Evolutionary conservation across 2,888 invertebrate species (phyloP).

Genomic region (Lepidochitona cinerea): DNA sequence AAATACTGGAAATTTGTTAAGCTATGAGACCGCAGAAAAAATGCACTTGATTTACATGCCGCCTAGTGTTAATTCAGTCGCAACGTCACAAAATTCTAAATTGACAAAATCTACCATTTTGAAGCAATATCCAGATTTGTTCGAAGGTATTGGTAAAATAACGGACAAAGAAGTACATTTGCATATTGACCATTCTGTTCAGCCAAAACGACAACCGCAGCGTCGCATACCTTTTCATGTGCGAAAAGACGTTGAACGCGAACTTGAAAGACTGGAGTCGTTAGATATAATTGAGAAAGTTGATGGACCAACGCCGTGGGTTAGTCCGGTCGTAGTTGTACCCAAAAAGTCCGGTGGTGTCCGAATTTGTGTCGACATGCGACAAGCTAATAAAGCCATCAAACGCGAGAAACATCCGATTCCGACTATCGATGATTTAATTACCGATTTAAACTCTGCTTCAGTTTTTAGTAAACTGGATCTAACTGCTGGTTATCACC

Average conservation of each 20-base stretch:
- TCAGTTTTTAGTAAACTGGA: conserved; percentile 41
- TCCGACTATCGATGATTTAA: conserved; percentile 41
- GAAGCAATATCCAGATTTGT: background rate
- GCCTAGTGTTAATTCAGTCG: too few species aligned
- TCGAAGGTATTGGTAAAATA: conserved; percentile 22
- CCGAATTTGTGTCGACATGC: conserved; percentile 47
- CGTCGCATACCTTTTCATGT: conserved; percentile 28
- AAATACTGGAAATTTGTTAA: background rate
- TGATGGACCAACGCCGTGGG: conserved; percentile 34
- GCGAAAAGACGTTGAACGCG: conserved; percentile 19
- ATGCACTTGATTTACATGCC: background rate
- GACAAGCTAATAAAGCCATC: conserved; percentile 40
- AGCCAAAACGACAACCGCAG: conserved; percentile 22
- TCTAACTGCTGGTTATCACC: conserved; percentile 38
- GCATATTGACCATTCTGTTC: conserved; percentile 23
- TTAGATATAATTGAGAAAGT: conserved; percentile 32
- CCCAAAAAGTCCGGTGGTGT: conserved; percentile 35
- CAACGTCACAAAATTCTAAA: too few species aligned
- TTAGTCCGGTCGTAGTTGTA: conserved; percentile 27
- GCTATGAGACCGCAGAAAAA: background rate
- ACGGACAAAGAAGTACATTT: conserved; percentile 22
- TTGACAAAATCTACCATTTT: too few species aligned
- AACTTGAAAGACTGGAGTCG: conserved; percentile 22
- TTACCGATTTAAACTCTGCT: conserved; percentile 37
- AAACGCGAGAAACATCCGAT: conserved; percentile 34